Percentiles rank a stretch among this genome's conserved stretches.
Evolutionary conservation across 2,888 invertebrate species (phyloP).

Genomic region (Acanthococcus lagerstroemiae): DNA sequence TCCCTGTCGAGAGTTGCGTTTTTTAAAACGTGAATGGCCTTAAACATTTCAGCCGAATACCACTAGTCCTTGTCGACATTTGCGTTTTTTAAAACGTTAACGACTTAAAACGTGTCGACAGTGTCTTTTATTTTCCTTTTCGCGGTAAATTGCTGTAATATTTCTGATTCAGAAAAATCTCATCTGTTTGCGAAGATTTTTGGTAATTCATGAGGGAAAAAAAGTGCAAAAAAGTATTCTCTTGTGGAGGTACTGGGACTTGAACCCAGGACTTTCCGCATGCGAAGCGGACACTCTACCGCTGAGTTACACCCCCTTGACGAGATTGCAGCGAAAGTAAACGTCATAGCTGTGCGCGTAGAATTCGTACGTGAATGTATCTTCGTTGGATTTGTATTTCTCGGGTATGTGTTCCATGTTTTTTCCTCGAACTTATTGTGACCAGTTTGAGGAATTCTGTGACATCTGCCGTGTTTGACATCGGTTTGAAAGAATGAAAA

Average conservation of each 20-base stretch:
- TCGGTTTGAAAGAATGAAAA: too few species aligned
- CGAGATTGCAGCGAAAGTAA: neutral
- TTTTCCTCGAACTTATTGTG: too few species aligned
- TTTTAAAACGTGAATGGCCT: too few species aligned
- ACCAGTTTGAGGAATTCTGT: too few species aligned
- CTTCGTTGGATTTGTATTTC: neutral
- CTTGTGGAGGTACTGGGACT: constrained; percentile 83
- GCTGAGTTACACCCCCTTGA: constrained; percentile 85
- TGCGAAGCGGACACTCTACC: constrained; percentile 99
- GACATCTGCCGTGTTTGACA: too few species aligned
- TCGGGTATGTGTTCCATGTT: too few species aligned
- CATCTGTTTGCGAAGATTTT: too few species aligned
- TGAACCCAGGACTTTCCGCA: constrained; percentile 98
- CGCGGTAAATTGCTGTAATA: neutral
- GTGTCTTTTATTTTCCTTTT: neutral
- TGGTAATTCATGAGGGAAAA: too few species aligned
- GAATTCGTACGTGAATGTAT: neutral
- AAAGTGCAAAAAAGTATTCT: constrained; percentile 24
- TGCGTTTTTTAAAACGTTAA: neutral
- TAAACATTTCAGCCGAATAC: too few species aligned
- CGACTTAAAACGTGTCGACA: too few species aligned
- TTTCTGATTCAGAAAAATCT: neutral
- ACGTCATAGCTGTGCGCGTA: neutral
- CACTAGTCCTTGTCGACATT: too few species aligned
- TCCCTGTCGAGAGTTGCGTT: too few species aligned